Evolutionary conservation across 2,797 vertebrate species (phyloP).

Genomic region (Sebastiscus tertius): DNA sequence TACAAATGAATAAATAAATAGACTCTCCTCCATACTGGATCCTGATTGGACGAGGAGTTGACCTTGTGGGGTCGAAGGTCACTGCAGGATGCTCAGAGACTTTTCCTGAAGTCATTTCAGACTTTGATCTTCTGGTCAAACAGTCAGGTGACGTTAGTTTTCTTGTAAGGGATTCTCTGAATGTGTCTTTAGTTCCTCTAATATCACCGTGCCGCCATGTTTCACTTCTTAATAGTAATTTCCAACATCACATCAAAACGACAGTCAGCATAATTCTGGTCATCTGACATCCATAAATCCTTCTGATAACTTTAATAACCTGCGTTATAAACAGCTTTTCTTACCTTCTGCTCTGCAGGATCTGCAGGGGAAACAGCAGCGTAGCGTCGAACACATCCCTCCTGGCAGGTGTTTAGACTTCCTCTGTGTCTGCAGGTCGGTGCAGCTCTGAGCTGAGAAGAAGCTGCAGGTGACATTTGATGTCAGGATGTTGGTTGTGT

Average conservation of each 20-base stretch:
- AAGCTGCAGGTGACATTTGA: not conserved
- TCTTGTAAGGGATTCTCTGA: not conserved
- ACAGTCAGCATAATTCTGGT: not conserved
- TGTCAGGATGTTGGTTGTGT: slow-evolving; percentile 32
- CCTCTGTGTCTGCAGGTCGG: not conserved
- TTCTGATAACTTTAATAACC: not conserved
- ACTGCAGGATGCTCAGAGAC: not conserved
- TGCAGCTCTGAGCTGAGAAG: not conserved
- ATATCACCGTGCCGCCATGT: not conserved
- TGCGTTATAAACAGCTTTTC: not conserved
- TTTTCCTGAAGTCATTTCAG: not conserved
- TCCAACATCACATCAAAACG: not conserved
- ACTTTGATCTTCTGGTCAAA: not conserved
- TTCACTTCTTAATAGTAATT: not conserved
- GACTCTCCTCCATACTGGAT: too few species aligned
- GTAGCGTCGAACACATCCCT: not conserved
- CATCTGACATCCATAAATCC: not conserved
- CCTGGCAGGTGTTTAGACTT: not conserved
- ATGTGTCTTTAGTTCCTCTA: not conserved
- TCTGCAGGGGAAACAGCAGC: not conserved
- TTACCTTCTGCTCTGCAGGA: not conserved
- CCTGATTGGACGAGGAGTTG: too few species aligned
- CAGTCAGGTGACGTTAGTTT: not conserved
- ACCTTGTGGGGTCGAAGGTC: not conserved
- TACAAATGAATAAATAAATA: too few species aligned